Base-by-base conservation (phyloP, 1,140 invertebrate genomes). In the Parasteatoda tepidariorum region DNA sequence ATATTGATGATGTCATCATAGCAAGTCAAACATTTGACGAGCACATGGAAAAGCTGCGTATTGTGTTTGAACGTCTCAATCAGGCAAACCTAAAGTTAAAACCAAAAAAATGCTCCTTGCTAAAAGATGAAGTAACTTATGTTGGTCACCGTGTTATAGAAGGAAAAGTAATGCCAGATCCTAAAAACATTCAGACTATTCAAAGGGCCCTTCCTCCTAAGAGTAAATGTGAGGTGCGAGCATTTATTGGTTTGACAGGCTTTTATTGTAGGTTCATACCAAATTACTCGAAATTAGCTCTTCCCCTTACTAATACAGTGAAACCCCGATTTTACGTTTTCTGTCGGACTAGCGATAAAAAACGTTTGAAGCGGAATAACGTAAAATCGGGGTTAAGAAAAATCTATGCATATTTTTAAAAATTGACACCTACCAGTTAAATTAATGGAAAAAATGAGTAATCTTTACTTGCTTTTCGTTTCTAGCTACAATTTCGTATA, bases 211-310 rank as follows among this genome's bases (percentile, higher is more conserved):
- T 87, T 15, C 48, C 38, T 3, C 90, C 90, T 11, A 41, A 87
- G 84, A 88, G 86, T 85, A 71, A 87, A 6, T 89, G 87, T 64
- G 87, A 90, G 57, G 22, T 91, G 0, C 76, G 88, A 54, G 75
- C 88, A 64, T 91, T 91, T 81, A 84, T 90, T 11, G 90, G 90
- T 2, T 88, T 90, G 71, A 86, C 88, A 2, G 86, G 87, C 33
- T 91, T 89, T 85, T 91, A 91, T 85, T 85, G 87, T 1, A 86
- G 87, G 57, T 91, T 91, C 76, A 86, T 90, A 11, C 87, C 84
- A 5, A 88, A 89, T 70, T 87, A 89, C 24, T 86, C 89, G 1
- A 67, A 84, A n/a, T 74, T 88, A 18, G 84, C 88, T 30, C 70
- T 84, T 13, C 89, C 89, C 7, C 83, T 90, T 30, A 85, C 86